These are phyloP conservation scores for Oreochromis grahami DNA, from an alignment of 2,797 vertebrate species.

Conservation along the genomic window DNA sequence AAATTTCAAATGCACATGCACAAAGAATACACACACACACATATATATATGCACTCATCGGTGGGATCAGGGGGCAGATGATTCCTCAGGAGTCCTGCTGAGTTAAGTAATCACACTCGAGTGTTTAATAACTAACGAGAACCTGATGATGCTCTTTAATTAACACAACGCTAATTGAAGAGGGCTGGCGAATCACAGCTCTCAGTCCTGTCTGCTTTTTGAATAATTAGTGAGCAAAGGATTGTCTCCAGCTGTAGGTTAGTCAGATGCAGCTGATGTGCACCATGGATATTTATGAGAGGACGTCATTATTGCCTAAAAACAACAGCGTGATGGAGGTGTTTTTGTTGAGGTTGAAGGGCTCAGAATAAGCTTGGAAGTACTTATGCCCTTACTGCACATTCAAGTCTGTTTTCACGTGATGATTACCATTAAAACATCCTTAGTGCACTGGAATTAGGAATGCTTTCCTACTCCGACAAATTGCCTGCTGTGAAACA, in stretches of 20 bases:
- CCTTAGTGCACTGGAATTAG: background rate
- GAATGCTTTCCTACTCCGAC: background rate
- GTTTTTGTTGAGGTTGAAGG: background rate
- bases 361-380: background rate
- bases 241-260: constrained; percentile 35
- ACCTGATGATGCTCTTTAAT: constrained; percentile 91
- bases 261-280: constrained; percentile 6
- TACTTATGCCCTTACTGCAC: background rate
- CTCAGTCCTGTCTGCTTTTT: constrained; percentile 46
- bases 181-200: constrained; percentile 60
- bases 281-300: constrained; percentile 14
- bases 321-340: background rate
- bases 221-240: constrained; percentile 54
- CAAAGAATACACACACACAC: background rate
- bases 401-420: background rate
- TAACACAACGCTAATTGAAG: constrained; percentile 75
- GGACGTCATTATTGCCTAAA: background rate
- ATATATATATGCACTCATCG: constrained; percentile 19
- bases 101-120: constrained; percentile 87
- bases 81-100: constrained; percentile 87
- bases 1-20: constrained; percentile 31
- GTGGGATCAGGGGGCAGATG: constrained; percentile 74
- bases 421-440: background rate
- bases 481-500: background rate
- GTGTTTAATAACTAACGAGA: constrained; percentile 95